phyloP scores from a whole-genome alignment of 2,888 invertebrate genomes.

The Bombylius discolor region DNA sequence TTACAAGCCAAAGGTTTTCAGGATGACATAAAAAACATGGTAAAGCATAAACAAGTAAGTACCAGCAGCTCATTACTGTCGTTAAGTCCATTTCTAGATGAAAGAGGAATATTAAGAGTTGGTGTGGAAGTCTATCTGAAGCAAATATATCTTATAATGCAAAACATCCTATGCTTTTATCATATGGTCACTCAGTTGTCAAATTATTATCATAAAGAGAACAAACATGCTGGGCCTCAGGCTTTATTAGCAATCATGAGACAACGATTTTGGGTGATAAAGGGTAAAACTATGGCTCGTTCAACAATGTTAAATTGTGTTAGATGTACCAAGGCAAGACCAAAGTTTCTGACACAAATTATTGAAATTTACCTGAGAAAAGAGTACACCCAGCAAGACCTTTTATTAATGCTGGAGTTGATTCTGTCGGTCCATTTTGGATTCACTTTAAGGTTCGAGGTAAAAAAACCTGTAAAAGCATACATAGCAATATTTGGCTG shows the following conservation, averaged over 20 bases:
- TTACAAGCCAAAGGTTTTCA: background rate
- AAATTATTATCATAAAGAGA: constrained; percentile 1
- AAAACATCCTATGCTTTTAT: constrained; percentile 19
- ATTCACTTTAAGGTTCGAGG: background rate
- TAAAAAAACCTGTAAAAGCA: constrained; percentile 2
- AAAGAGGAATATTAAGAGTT: constrained; percentile 4
- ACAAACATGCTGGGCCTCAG: constrained; percentile 8
- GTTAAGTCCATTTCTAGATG: constrained; percentile 7
- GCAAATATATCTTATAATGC: constrained; percentile 7
- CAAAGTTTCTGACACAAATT: constrained; percentile 11
- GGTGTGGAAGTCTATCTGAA: background rate
- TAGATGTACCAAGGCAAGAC: constrained; percentile 10
- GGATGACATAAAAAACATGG: no score
- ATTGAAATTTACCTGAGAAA: constrained; percentile 13
- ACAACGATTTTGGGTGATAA: constrained; percentile 17
- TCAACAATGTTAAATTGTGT: constrained; percentile 12
- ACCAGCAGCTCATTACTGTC: background rate
- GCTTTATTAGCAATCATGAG: constrained; percentile 7
- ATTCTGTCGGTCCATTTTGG: constrained; percentile 12
- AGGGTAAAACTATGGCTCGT: constrained; percentile 12
- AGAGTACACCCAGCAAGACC: constrained; percentile 8
- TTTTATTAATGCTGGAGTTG: constrained; percentile 7
- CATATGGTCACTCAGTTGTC: constrained; percentile 10
- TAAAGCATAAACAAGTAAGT: no score
- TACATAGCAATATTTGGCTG: constrained; percentile 14